Evolutionary conservation across 2,888 invertebrate species (phyloP), one percentile per base, ranked within the genome.

Genomic region (Dendrolimus houi): DNA sequence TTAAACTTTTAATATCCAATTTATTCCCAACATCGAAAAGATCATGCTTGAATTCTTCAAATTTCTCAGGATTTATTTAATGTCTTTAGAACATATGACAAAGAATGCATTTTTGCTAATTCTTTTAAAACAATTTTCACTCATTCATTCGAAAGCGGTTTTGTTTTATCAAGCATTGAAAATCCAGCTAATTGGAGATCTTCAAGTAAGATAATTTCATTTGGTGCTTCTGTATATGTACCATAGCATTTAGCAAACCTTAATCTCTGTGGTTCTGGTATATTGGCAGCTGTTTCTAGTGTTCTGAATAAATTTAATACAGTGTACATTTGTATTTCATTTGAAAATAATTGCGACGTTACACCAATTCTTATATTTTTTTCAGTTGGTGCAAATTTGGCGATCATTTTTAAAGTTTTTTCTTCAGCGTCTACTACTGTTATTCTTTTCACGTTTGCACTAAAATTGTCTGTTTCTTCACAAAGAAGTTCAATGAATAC

Each of bases 191-290:
- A 59, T 0, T 66, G 66, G 2, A 84, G 61, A 58, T 84, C 84
- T 69, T 83, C 80, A 2, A 82, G 58, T 3, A 81, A 57, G 9
- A 82, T 70, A 1, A 79, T 64, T 68, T 82, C 80, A 54, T 79
- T 58, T 0, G 68, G 68, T 53, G 58, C 55, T 59, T 79, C 75
- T 1, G 42, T n/a, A 1, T 63, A 53, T 8, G 64, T 59, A 9
- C 79, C 81, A 29, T 77, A 81, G 55, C 77, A 80, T 56, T 65
- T 63, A 6, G 81, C 71, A 56, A 65, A 73, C 59, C 60, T 67
- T 2, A 79, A 57, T 56, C 59, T 62, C 2, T 81, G 73, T 47
- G 69, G 62, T 59, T 70, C 65, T 2, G 77, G 66, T 9, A 79
- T 57, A 1, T 62, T 71, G 2, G 71, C 75, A 7, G 59, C 62